These are phyloP conservation scores for Montipora capitata DNA, from an alignment of 92 coral and sea anemone genomes.

Conservation along the genomic window DNA sequence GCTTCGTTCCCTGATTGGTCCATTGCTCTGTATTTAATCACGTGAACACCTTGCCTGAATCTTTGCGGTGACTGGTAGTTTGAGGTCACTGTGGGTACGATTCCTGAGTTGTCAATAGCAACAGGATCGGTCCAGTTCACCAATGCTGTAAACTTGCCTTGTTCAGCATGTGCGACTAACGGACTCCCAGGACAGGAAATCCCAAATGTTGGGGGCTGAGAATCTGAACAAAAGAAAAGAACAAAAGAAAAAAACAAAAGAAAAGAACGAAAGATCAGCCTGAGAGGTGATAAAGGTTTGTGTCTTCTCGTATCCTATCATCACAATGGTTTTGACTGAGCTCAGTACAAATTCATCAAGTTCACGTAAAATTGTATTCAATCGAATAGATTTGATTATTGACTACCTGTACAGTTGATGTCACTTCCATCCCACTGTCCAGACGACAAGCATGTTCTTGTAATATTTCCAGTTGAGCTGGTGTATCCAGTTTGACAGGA, in stretches of 20 bases:
- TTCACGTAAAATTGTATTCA: too few species aligned
- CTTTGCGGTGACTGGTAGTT: slow-evolving; percentile 32
- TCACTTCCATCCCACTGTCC: slow-evolving; percentile 50
- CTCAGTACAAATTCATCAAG: too few species aligned
- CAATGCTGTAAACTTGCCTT: slow-evolving; percentile 24
- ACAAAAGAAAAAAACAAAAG: too few species aligned
- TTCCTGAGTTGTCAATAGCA: slow-evolving; percentile 75
- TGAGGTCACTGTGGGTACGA: not conserved
- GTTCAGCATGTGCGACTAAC: slow-evolving; percentile 21
- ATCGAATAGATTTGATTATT: not conserved
- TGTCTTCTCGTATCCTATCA: too few species aligned
- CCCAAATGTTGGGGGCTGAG: slow-evolving; percentile 55
- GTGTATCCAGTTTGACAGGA: slow-evolving; percentile 5
- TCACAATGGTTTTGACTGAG: too few species aligned
- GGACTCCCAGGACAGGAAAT: slow-evolving; percentile 26
- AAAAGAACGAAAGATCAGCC: not conserved
- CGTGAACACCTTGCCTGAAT: slow-evolving; percentile 34
- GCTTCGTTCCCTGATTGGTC: slow-evolving; percentile 63
- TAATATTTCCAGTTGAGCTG: slow-evolving; percentile 2
- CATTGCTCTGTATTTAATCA: slow-evolving; percentile 58
- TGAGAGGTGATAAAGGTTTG: too few species aligned
- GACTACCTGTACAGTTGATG: slow-evolving; percentile 30
- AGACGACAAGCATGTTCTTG: slow-evolving; percentile 30
- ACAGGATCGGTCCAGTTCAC: slow-evolving; percentile 71
- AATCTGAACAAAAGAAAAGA: not conserved